Conservation (phyloP, 2,113 vertebrate genomes). For the Ahaetulla prasina region DNA sequence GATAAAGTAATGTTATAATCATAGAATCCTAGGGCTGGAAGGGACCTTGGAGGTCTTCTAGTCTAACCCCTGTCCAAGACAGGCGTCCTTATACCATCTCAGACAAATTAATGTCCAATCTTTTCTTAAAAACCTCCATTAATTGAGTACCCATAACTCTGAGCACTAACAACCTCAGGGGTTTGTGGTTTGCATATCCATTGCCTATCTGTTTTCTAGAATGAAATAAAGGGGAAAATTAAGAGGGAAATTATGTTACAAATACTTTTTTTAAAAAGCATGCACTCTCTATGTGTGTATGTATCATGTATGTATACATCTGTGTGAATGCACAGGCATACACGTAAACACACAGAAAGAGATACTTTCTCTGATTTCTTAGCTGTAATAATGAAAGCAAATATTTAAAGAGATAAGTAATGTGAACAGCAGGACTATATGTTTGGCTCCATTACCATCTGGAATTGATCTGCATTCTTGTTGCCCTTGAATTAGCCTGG, state of each 20-base stretch:
- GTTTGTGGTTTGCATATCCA: not conserved
- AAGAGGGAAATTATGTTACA: not conserved
- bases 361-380: not conserved
- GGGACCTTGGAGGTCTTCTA: not conserved
- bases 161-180: not conserved
- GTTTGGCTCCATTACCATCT: not conserved
- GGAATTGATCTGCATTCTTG: not conserved
- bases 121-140: not conserved
- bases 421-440: not conserved
- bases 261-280: not conserved
- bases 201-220: not conserved
- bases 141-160: not conserved
- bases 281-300: not conserved
- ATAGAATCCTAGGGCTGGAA: not conserved
- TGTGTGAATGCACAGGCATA: not conserved
- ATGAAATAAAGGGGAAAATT: not conserved
- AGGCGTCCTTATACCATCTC: not conserved
- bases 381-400: not conserved
- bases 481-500: slow-evolving; percentile 12
- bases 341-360: not conserved
- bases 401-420: not conserved
- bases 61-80: not conserved
- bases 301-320: not conserved
- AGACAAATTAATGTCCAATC: not conserved
- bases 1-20: not conserved